Percentiles rank a stretch among this genome's conserved stretches.
Evolutionary conservation across 2,888 invertebrate genomes (phyloP).

Genomic region (Noctua pronuba): DNA sequence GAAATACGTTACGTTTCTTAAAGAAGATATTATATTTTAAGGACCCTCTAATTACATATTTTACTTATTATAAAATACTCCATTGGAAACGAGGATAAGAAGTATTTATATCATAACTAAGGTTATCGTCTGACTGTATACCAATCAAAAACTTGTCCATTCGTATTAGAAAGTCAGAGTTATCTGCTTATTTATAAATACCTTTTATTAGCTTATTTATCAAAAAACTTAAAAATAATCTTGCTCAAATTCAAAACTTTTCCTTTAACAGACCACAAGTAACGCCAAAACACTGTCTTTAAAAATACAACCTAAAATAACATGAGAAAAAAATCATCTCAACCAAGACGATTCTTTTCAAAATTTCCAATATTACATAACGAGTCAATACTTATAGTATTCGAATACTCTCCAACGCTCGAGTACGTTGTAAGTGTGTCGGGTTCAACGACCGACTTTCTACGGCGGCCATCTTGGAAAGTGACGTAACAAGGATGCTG

Average conservation of each 20-base stretch:
- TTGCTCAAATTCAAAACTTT: background rate
- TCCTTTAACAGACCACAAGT: background rate
- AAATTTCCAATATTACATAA: constrained; percentile 53
- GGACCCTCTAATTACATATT: background rate
- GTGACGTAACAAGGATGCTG: constrained; percentile 80
- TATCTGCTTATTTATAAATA: background rate
- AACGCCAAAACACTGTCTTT: background rate
- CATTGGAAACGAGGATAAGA: background rate
- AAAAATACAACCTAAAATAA: background rate
- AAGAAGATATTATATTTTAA: background rate
- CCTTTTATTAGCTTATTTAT: background rate
- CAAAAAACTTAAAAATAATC: background rate
- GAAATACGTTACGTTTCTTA: background rate
- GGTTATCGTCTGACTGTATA: background rate
- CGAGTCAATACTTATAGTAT: constrained; percentile 35
- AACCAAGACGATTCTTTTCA: background rate
- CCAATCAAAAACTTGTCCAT: background rate
- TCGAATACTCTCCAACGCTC: constrained; percentile 43
- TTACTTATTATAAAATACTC: background rate
- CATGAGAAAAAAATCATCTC: background rate
- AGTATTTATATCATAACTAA: background rate
- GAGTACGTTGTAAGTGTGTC: constrained; percentile 65
- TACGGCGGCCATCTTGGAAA: constrained; percentile 71
- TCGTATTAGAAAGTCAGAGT: background rate
- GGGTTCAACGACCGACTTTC: constrained; percentile 82